Evolutionary conservation across 2,113 vertebrate species (phyloP), one percentile per base, ranked within the genome.

Genomic region (Hassar affinis): DNA sequence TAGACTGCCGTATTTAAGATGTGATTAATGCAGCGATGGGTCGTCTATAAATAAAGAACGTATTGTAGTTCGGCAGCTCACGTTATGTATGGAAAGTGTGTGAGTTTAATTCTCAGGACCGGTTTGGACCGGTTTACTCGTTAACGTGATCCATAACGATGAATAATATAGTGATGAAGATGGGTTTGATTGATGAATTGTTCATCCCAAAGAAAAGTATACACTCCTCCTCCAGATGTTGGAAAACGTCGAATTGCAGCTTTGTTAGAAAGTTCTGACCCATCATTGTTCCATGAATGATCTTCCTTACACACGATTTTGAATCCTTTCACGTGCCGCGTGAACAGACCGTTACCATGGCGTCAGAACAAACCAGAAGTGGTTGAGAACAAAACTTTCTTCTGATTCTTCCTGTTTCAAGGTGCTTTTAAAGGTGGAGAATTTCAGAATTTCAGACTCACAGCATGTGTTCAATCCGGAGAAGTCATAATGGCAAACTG

Each of bases 401-500:
- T 3, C 38, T 45, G 0, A 18, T 76, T 42, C 52, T 14, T 57
- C 6, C n/a, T 15, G 10, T 25, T 3, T 80, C 49, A 7, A 47
- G 69, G 69, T 30, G 22, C 35, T 33, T 6, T 47, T 47, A 18
- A 20, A 49, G n/a, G 30, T 61, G 56, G 38, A 75, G 27, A 10
- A 56, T n/a, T n/a, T n/a, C n/a, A n/a, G n/a, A 20, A 51, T 74
- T 27, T 75, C 56, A 61, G 11, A 62, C n/a, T 57, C 30, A 8
- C 45, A 80, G 61, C 79, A 68, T 35, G 47, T 69, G 79, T 49
- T 72, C 49, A 81, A 68, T 71, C 66, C 69, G 35, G 35, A 74
- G 54, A 42, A 81, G 64, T 71, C 66, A 71, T 82, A 75, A 76
- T 62, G 66, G 57, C 45, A 64, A 77, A 77, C 66, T 83, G 59